Percentiles rank a stretch among this genome's conserved stretches.
Conservation (phyloP, 2,888 invertebrate genomes). For the Pardosa pseudoannulata region DNA sequence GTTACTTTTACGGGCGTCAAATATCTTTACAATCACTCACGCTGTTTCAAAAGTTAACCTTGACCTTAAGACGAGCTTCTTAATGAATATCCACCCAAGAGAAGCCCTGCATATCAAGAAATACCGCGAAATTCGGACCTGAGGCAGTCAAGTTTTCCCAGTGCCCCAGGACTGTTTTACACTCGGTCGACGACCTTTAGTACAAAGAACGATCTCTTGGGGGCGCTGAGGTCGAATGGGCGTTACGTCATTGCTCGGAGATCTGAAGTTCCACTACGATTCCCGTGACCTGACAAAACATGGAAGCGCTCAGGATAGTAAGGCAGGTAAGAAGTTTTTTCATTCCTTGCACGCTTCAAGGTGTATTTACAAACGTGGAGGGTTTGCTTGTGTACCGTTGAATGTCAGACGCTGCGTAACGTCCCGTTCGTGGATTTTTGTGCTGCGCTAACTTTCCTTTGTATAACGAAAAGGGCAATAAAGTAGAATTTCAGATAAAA, state of each 20-base stretch:
- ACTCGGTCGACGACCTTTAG: constrained; percentile 67
- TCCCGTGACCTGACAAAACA: constrained; percentile 65
- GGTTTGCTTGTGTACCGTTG: no score
- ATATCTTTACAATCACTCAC: no score
- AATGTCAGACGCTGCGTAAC: no score
- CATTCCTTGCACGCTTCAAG: constrained; percentile 3
- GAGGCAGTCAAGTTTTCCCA: background rate
- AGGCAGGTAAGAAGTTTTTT: constrained; percentile 56
- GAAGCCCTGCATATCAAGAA: background rate
- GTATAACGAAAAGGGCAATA: no score
- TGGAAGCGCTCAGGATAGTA: constrained; percentile 39
- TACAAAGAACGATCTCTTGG: constrained; percentile 12
- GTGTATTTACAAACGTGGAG: background rate
- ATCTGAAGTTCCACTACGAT: constrained; percentile 51
- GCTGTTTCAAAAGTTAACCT: background rate
- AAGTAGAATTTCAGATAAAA: no score
- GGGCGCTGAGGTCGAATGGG: constrained; percentile 26
- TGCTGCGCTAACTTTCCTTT: no score
- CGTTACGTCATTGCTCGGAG: constrained; percentile 28
- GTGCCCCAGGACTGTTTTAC: background rate
- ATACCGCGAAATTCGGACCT: background rate
- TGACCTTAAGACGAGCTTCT: background rate
- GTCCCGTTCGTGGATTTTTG: no score
- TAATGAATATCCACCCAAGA: constrained; percentile 10
- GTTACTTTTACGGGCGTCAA: no score